A percentile compares a stretch with the other conserved stretches of the same genome.
Conservation (phyloP, 2,113 vertebrate genomes). For the Pelvicachromis taeniatus region DNA sequence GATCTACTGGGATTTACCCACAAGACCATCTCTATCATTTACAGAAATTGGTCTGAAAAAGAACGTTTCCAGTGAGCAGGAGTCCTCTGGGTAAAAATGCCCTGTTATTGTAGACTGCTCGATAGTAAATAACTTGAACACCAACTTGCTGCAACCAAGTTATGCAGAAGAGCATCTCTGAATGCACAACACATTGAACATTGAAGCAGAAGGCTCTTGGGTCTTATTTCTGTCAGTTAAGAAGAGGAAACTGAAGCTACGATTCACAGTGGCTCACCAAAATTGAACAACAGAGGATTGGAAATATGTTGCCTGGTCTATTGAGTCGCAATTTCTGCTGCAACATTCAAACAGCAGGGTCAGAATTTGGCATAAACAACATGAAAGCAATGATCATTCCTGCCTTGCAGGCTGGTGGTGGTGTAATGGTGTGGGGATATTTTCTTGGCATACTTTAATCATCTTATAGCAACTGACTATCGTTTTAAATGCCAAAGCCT, state of each 20-base stretch:
- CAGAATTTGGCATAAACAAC: neutral
- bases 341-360: neutral
- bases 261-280: neutral
- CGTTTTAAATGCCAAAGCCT: neutral
- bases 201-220: neutral
- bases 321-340: neutral
- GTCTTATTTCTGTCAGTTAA: neutral
- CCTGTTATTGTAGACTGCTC: neutral
- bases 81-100: neutral
- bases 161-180: neutral
- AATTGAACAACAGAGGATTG: neutral
- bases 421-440: neutral
- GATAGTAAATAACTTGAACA: neutral
- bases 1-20: neutral
- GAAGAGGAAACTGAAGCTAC: neutral
- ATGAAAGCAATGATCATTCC: neutral
- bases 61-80: neutral
- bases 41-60: neutral
- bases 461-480: neutral
- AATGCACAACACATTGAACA: neutral
- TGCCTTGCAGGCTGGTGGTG: neutral
- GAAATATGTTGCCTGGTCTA: neutral
- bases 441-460: neutral
- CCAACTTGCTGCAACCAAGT: neutral
- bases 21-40: neutral